Percentiles rank a stretch among this genome's conserved stretches.
phyloP scores from a whole-genome alignment of 1,140 invertebrate species.

The Heliconius himera region DNA sequence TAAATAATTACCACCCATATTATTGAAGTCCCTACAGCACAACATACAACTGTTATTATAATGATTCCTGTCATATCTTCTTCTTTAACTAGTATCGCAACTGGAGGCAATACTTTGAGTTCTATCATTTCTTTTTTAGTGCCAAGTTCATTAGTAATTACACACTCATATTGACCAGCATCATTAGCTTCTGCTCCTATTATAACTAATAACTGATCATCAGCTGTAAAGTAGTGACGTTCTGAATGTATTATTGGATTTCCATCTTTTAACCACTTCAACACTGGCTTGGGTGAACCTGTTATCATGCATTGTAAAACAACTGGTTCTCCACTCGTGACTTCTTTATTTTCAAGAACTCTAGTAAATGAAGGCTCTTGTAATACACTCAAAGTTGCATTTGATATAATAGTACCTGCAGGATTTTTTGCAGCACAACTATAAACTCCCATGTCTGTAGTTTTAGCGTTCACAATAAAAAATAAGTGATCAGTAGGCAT shows the following conservation, averaged over 20 bases:
- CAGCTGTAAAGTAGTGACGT: constrained; percentile 91
- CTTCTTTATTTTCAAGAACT: constrained; percentile 92
- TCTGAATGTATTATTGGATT: constrained; percentile 86
- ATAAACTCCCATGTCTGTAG: constrained; percentile 94
- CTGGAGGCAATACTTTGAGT: constrained; percentile 82
- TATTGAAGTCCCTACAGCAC: constrained; percentile 93
- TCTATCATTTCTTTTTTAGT: constrained; percentile 82
- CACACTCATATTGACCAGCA: constrained; percentile 93
- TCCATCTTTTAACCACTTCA: constrained; percentile 95
- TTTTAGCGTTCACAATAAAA: constrained; percentile 95
- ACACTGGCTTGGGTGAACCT: constrained; percentile 91
- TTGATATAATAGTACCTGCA: constrained; percentile 92
- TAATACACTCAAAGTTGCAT: constrained; percentile 93
- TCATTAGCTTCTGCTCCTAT: constrained; percentile 89
- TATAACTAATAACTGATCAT: constrained; percentile 94
- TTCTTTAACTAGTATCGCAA: constrained; percentile 82
- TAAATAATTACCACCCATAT: constrained; percentile 97
- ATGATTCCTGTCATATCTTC: constrained; percentile 92
- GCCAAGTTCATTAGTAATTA: constrained; percentile 92
- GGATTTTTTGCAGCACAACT: constrained; percentile 96
- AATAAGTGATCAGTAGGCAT: constrained; percentile 95
- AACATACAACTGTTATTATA: constrained; percentile 94
- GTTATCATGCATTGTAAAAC: constrained; percentile 94
- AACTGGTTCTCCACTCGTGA: constrained; percentile 88
- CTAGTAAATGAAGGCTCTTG: constrained; percentile 93